These are phyloP conservation scores for Oxygymnocypris stewartii DNA, from an alignment of 2,113 vertebrate genomes.

Conservation along the genomic window DNA sequence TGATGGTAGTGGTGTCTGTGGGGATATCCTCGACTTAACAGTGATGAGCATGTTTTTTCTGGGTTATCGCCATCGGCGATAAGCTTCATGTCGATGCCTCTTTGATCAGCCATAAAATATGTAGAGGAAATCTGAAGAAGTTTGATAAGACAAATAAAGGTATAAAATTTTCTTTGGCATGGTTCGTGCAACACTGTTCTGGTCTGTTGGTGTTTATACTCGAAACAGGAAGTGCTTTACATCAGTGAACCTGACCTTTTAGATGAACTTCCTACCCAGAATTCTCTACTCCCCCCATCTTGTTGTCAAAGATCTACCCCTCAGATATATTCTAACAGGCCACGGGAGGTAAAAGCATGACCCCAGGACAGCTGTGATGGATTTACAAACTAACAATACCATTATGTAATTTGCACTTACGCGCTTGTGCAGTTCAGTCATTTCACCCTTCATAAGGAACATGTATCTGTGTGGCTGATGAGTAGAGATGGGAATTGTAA, in stretches of 20 bases:
- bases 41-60: constrained; percentile 45
- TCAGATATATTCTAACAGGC: constrained; percentile 75
- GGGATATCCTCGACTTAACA: constrained; percentile 36
- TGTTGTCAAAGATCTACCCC: constrained; percentile 73
- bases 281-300: constrained; percentile 70
- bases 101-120: constrained; percentile 48
- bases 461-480: neutral
- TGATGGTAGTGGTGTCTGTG: constrained; percentile 38
- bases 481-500: constrained; percentile 1
- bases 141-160: constrained; percentile 9
- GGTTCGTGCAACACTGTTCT: constrained; percentile 10
- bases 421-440: neutral
- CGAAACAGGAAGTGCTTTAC: constrained; percentile 83
- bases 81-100: constrained; percentile 22
- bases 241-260: constrained; percentile 83
- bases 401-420: neutral
- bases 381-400: neutral
- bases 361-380: neutral
- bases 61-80: constrained; percentile 40
- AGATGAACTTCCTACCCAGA: constrained; percentile 72
- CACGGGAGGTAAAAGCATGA: constrained; percentile 85
- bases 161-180: constrained; percentile 8
- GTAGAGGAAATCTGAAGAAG: constrained; percentile 32
- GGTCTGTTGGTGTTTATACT: constrained; percentile 62
- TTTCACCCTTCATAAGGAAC: neutral